Base-by-base conservation (phyloP, 2,888 invertebrate species). In the Blera fallax region DNA sequence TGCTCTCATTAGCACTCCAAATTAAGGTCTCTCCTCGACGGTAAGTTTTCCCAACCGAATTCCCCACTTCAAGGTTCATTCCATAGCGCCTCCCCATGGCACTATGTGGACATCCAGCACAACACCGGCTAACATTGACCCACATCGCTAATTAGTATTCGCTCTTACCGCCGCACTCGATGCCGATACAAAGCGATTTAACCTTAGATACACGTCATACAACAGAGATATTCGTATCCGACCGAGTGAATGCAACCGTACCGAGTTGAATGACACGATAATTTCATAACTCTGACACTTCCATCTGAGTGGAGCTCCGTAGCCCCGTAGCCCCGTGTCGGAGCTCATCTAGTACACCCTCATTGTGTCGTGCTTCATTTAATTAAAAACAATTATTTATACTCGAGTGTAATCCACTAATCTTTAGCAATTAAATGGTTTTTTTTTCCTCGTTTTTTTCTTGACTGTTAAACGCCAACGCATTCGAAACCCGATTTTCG, bases 211-310 rank as follows among this genome's bases (percentile, higher is more conserved):
- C n/a, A n/a, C 48, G 43, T 43, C 29, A 40, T 70, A 10, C 16
- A 52, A 43, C 37, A 40, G 27, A 70, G 24, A 52, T 50, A 70
- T 37, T n/a, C n/a, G 29, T 64, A 50, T 65, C 40, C 32, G 73
- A 69, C 14, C 60, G 50, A 74, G 69, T 74, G 81, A 72, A 58
- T 79, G 70, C 70, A 79, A 48, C 48, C 72, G 37, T 29, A 21
- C 37, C 43, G 73, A 74, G 74, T 81, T 81, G 81, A 81, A 81
- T 69, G 81, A 69, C 81, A 76, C 62, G 56, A 34, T 52, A 8
- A 62, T 81, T 81, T 74, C 67, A 45, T 45, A 81, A 69, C 58
- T 37, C 62, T 69, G 69, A 74, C 73, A 81, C 54, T 69, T 34
- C 8, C 14, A 48, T 34, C 14, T 1, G 29, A 43, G 16, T 48